These are phyloP conservation scores for Bursaphelenchus mucronatus DNA, from an alignment of 1,140 invertebrate genomes.

Conservation along the genomic window DNA sequence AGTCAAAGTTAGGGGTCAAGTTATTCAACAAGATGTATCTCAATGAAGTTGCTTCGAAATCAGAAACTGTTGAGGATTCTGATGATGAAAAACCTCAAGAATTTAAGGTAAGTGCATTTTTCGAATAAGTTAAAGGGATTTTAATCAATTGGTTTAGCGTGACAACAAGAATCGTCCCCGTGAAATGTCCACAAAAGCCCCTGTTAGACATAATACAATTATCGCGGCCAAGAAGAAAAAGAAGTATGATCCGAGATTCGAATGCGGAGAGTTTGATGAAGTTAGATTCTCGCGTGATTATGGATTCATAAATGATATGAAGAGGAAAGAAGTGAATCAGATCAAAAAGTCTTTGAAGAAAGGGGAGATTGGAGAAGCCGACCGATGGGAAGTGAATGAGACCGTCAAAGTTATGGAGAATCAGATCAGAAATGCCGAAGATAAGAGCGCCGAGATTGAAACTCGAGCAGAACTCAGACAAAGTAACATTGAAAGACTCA, in stretches of 20 bases:
- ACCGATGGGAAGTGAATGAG: not conserved
- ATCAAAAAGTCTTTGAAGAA: constrained; percentile 9
- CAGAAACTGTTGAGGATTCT: constrained; percentile 12
- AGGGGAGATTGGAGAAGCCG: not conserved
- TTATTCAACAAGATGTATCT: constrained; percentile 27
- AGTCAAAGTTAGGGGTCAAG: constrained; percentile 21
- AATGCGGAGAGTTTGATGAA: constrained; percentile 24
- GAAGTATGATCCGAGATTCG: constrained; percentile 21
- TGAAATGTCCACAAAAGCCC: constrained; percentile 25
- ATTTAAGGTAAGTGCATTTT: too few relatives aligned
- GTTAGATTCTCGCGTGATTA: constrained; percentile 28
- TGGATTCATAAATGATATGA: constrained; percentile 20
- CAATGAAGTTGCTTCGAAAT: not conserved
- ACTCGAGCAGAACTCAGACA: constrained; percentile 14
- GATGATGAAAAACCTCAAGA: not conserved
- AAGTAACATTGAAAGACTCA: constrained; percentile 24
- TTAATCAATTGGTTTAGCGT: constrained; percentile 13
- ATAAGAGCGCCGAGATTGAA: constrained; percentile 20
- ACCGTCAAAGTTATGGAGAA: constrained; percentile 16
- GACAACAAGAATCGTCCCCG: constrained; percentile 22
- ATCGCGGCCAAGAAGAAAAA: constrained; percentile 20
- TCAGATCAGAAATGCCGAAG: constrained; percentile 21
- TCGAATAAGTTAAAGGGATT: too few relatives aligned
- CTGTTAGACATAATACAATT: constrained; percentile 3
- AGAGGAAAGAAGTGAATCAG: constrained; percentile 8